Evolutionary conservation across 2,888 invertebrate species (phyloP).

Genomic region (Bombyx huttoni): DNA sequence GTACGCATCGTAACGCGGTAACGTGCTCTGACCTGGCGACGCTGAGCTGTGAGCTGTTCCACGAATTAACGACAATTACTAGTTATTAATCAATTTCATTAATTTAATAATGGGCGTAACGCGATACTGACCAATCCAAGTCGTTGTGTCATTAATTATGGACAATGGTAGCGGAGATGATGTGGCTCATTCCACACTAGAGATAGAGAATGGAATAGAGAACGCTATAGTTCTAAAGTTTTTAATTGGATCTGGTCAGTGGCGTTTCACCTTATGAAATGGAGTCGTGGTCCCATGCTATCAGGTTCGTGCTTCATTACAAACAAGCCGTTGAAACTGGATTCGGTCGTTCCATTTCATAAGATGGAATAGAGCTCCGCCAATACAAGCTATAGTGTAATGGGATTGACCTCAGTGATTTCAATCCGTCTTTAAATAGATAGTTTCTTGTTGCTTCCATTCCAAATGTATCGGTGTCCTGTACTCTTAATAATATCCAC

Average conservation of each 20-base stretch:
- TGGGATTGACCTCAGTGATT: constrained; percentile 4
- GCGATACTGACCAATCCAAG: constrained; percentile 53
- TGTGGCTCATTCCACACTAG: too few species aligned
- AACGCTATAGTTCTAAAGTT: too few species aligned
- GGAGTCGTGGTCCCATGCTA: too few species aligned
- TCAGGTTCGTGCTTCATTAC: too few species aligned
- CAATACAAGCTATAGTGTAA: background rate
- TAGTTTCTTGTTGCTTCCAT: constrained; percentile 2
- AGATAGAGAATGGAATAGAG: too few species aligned
- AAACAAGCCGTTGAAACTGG: too few species aligned
- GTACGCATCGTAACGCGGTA: too few species aligned
- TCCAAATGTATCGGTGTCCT: background rate
- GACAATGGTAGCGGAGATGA: too few species aligned
- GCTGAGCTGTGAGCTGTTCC: constrained; percentile 9
- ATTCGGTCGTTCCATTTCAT: background rate
- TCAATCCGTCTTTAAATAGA: constrained; percentile 4
- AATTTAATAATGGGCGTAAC: constrained; percentile 51
- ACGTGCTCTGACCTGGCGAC: too few species aligned
- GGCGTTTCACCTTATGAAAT: too few species aligned
- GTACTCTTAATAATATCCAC: too few species aligned
- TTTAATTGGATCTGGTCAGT: too few species aligned
- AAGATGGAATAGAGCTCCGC: background rate
- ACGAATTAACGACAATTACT: constrained; percentile 46
- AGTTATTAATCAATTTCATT: constrained; percentile 42
- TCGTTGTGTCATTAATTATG: background rate